These are phyloP conservation scores for Girardia tigrina DNA, from an alignment of 2,888 invertebrate species.

Conservation along the genomic window DNA sequence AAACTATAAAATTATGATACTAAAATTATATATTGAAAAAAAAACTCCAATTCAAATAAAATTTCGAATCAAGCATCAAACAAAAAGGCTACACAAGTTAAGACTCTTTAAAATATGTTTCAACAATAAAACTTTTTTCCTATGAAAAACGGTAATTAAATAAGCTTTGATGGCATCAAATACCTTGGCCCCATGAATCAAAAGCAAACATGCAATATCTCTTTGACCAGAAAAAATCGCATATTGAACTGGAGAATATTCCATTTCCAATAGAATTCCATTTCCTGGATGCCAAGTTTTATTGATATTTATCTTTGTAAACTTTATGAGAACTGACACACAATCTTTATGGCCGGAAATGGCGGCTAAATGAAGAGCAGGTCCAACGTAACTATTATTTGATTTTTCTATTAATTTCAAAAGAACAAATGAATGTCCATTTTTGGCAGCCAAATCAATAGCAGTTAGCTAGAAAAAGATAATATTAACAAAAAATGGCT, in stretches of 20 bases:
- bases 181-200: background rate
- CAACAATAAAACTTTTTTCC: background rate
- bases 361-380: background rate
- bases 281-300: background rate
- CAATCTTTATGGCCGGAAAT: background rate
- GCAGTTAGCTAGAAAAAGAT: background rate
- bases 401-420: background rate
- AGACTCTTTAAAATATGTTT: background rate
- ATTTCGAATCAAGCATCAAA: no score
- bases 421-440: background rate
- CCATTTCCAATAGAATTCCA: background rate
- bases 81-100: no score
- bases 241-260: background rate
- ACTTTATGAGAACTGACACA: background rate
- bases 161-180: background rate
- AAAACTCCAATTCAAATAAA: no score
- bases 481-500: background rate
- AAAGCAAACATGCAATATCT: background rate
- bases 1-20: no score
- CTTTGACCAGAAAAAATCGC: background rate
- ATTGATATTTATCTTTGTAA: background rate
- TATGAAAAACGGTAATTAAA: background rate
- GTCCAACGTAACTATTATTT: background rate
- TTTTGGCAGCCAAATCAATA: background rate
- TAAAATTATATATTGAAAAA: no score